A percentile compares a stretch with the other conserved stretches of the same genome.
Conservation (phyloP, 64 coral and sea anemone species). For the Catalaphyllia jardinei region DNA sequence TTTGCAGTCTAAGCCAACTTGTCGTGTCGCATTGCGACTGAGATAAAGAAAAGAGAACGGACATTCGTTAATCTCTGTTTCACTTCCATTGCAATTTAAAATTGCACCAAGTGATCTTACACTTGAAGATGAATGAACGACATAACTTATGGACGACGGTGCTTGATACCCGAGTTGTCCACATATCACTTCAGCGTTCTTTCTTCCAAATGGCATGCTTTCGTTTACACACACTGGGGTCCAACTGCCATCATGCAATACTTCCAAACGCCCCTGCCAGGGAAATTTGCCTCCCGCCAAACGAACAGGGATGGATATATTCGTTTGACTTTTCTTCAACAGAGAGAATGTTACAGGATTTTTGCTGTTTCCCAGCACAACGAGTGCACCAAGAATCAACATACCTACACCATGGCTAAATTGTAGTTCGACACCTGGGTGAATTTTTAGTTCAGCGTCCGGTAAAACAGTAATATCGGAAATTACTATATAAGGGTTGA, state of each 20-base stretch:
- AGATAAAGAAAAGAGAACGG: background rate
- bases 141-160: background rate
- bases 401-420: constrained; percentile 55
- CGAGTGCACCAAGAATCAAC: constrained; percentile 76
- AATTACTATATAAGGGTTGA: constrained; percentile 67
- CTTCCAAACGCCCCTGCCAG: constrained; percentile 62
- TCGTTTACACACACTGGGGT: constrained; percentile 39
- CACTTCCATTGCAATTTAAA: constrained; percentile 54
- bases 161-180: constrained; percentile 65
- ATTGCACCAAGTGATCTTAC: background rate
- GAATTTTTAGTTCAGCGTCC: constrained; percentile 45
- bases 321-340: background rate
- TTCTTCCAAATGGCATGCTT: background rate
- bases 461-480: constrained; percentile 69
- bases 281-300: constrained; percentile 62
- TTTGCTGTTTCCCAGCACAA: constrained; percentile 59
- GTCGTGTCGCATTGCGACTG: background rate
- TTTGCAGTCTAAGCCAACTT: constrained; percentile 11
- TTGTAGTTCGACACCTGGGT: constrained; percentile 60
- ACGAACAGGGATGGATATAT: constrained; percentile 10
- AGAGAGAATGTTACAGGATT: constrained; percentile 50
- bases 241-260: constrained; percentile 54
- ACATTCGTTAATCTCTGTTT: constrained; percentile 60
- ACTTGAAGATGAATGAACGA: background rate
- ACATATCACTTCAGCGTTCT: constrained; percentile 50